Evolutionary conservation across 2,888 invertebrate genomes (phyloP), one percentile per base, ranked within the genome.

Genomic region (Pyrrhosoma nymphula): DNA sequence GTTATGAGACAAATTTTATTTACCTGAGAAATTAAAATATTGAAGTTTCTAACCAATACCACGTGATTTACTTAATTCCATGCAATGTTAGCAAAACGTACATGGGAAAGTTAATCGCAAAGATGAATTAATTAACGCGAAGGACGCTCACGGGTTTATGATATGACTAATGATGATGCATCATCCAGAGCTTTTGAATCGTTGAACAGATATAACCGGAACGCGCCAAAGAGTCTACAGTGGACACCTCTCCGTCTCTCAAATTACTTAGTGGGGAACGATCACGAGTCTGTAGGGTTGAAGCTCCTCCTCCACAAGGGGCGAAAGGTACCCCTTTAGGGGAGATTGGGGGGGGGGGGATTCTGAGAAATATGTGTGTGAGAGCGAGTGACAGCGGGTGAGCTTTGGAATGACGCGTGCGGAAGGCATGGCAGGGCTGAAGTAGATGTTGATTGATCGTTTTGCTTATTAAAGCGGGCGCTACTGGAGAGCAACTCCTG

Each of bases 391-490:
- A n/a, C 69, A 82, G 82, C 35, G 35, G 82, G 82, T 69, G 82
- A 18, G 82, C 82, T 35, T 16, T 35, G 82, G 35, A 82, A 82
- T 82, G 82, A 82, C 82, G 82, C 69, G n/a, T 8, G 26, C 69
- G 23, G 20, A 8, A 69, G 35, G 82, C 14, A 16, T 18, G 35
- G 82, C 82, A 82, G 82, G 14, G 30, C 26, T 82, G 82, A 82
- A 82, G 82, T n/a, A 35, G 82, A 82, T 82, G 82, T 82, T 82
- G 82, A 82, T 82, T 82, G 82, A 82, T 82, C 35, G 82, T 26
- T 82, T 35, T 82, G 82, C 82, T 82, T 82, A 82, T 82, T 82
- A 82, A 82, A 82, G 82, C 69, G 16, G 82, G 82, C 26, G 82
- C 60, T 20, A 47, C 20, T 14, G 82, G 35, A 35, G 82, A 18